Base-by-base conservation (phyloP, 2,888 invertebrate genomes). In the Clistopyga incitator region DNA sequence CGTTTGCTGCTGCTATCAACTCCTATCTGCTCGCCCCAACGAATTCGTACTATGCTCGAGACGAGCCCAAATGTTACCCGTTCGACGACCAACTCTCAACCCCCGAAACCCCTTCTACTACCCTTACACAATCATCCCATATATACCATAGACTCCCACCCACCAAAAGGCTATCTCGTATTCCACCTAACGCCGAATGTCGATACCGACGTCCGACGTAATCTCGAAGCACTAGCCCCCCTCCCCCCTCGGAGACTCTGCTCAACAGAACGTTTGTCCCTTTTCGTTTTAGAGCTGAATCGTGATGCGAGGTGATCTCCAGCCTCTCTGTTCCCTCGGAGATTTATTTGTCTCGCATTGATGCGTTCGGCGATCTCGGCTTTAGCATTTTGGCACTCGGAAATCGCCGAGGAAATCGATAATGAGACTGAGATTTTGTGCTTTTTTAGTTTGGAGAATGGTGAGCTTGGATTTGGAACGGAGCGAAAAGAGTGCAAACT, bases 141-240 rank as follows among this genome's bases (percentile, higher is more conserved):
- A 38, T 13, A 20, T 13, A 38, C 65, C 65, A 42, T 42, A 29
- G 45, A 65, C 38, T 11, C 13, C 34, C 77, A 50, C 70, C 77
- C 68, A 78, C 77, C 68, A 59, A 78, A 77, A 61, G 77, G 56
- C 68, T 59, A 82, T 82, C 75, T 70, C 72, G 79, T 84, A 77
- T 87, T 85, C 76, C 23, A 56, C 68, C 85, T 84, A 86, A 86
- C 81, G 82, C 80, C 85, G 82, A 89, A 85, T 88, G 84, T 87
- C 89, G 87, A 88, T 87, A 87, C 82, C 59, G 59, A 78, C 68
- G 77, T 78, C 77, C 68, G 77, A 78, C 77, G 77, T 78, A 78
- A 78, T 70, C 77, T 78, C 77, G 70, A 47, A 61, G 20, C 59
- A 20, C 76, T 15, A 15, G 11, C 10, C n/a, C 25, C 18, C 52